These are phyloP conservation scores for Brachypterus glaber DNA, from an alignment of 2,888 invertebrate genomes.

Conservation along the genomic window DNA sequence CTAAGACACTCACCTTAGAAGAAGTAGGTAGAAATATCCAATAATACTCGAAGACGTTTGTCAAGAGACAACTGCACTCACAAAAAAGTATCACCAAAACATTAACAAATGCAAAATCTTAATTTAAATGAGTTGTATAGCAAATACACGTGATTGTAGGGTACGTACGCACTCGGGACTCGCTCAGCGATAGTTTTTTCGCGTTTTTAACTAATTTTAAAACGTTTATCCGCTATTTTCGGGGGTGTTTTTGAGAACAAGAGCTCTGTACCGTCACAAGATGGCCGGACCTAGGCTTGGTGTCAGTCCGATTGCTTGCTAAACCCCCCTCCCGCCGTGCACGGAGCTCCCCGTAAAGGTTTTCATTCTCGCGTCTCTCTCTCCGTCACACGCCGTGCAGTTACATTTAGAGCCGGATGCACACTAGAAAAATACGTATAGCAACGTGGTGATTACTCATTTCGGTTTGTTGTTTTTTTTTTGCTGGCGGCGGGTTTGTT, in stretches of 20 bases:
- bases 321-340: conserved; percentile 39
- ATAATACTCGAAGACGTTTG: no score
- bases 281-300: conserved; percentile 44
- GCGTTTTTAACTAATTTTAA: conserved; percentile 8
- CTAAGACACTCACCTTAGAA: no score
- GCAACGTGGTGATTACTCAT: conserved; percentile 33
- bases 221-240: conserved; percentile 14
- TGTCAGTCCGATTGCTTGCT: conserved; percentile 40
- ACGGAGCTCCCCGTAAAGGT: conserved; percentile 41
- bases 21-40: no score
- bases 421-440: conserved; percentile 38
- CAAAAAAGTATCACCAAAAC: conserved; percentile 36
- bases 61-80: conserved; percentile 32
- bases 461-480: conserved; percentile 32
- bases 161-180: conserved; percentile 30
- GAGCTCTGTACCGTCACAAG: conserved; percentile 41
- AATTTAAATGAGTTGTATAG: conserved; percentile 23
- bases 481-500: conserved; percentile 12
- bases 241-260: conserved; percentile 36
- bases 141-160: conserved; percentile 33
- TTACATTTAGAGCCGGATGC: conserved; percentile 40
- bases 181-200: conserved; percentile 23
- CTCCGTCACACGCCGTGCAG: conserved; percentile 39
- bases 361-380: conserved; percentile 42
- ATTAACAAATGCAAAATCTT: conserved; percentile 26